Evolutionary conservation across 2,113 vertebrate species (phyloP), one percentile per base, ranked within the genome.

Genomic region (Coregonus clupeaformis): DNA sequence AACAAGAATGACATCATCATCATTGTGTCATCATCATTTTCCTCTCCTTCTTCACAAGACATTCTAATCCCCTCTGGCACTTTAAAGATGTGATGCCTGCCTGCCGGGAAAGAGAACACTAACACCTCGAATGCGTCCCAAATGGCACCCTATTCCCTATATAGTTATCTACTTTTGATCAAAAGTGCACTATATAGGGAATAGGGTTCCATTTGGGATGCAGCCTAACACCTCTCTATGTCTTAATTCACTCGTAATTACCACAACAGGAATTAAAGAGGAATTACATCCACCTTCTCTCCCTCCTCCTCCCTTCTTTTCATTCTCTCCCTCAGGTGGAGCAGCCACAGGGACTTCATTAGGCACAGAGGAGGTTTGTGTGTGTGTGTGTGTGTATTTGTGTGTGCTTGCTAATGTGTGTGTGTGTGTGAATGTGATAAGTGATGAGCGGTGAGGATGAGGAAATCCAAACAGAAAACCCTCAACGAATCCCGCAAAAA

Each of bases 261-360:
- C 60, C n/a, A 73, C 74, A 49, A 68, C 52, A 75, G 76, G 80
- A 86, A 74, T 77, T 74, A 72, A 24, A 77, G 72, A 69, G 47
- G 81, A 77, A 83, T 80, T 72, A 78, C 64, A 76, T 25, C 16
- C 77, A 64, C 60, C 71, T 42, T 42, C 2, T 42, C 36, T 11
- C 7, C 36, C 36, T 42, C 9, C 9, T 11, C 36, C 36, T 72
- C 72, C 49, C 6, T 5, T n/a, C 29, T 73, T 52, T 76, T 70
- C 52, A 7, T 42, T 3, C 36, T 42, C 36, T 42, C 36, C 36
- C 77, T 69, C 59, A 63, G 74, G 68, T 73, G 64, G 45, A 29
- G 42, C 27, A 29, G 27, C 78, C 75, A 77, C 24, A 45, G 65
- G 82, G 81, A 80, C 80, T 60, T 86, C 78, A 88, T 83, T 86